phyloP scores from a whole-genome alignment of 2,888 invertebrate genomes.

The Tiliacea aurago region DNA sequence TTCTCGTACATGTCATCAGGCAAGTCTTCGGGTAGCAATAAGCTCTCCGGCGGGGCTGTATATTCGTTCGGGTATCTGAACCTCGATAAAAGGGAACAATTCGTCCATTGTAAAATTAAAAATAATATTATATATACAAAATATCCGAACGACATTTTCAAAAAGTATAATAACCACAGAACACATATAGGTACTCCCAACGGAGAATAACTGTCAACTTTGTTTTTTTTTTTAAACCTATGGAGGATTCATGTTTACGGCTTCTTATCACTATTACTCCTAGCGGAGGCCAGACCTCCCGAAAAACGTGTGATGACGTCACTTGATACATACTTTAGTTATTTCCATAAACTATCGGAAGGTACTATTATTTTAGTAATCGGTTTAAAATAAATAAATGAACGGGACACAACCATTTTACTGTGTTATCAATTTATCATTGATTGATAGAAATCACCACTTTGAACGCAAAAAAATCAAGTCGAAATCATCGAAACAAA shows the following conservation, averaged over 20 bases:
- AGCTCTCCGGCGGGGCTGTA: constrained; percentile 5
- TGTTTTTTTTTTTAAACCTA: background rate
- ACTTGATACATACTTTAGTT: background rate
- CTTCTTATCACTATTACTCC: too few species aligned
- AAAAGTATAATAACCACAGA: background rate
- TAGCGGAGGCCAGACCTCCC: too few species aligned
- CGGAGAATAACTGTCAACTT: constrained; percentile 6
- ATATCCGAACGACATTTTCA: background rate
- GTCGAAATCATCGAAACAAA: constrained; percentile 10
- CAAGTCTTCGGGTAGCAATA: constrained; percentile 20
- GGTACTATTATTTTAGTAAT: background rate
- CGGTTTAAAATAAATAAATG: background rate
- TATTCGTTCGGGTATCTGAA: constrained; percentile 11
- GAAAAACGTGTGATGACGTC: background rate
- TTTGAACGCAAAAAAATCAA: background rate
- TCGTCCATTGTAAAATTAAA: constrained; percentile 1
- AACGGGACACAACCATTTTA: background rate
- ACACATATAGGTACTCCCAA: too few species aligned
- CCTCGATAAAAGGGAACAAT: constrained; percentile 42
- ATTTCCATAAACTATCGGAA: background rate
- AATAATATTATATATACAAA: constrained; percentile 13
- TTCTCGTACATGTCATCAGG: constrained; percentile 14
- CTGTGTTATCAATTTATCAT: background rate
- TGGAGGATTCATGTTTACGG: background rate
- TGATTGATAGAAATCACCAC: background rate